These are phyloP conservation scores for Tetraodon nigroviridis DNA, from an alignment of 2,113 vertebrate species.

Conservation along the genomic window DNA sequence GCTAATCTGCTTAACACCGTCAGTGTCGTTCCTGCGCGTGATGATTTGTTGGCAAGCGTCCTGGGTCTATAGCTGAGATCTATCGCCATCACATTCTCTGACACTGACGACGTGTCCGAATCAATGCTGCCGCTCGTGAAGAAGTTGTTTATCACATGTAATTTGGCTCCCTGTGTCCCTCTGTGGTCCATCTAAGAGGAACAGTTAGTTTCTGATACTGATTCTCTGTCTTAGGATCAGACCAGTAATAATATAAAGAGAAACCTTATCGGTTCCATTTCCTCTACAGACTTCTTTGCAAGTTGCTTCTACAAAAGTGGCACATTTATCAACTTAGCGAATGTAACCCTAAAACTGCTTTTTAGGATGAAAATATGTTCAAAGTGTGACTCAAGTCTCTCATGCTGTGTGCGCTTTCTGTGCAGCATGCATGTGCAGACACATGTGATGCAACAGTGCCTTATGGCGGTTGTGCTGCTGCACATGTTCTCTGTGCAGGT, in stretches of 20 bases:
- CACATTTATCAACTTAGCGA: too few relatives aligned
- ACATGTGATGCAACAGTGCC: constrained; percentile 52
- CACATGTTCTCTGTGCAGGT: constrained; percentile 19
- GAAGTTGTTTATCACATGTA: constrained; percentile 61
- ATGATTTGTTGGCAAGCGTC: constrained; percentile 57
- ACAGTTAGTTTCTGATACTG: constrained; percentile 52
- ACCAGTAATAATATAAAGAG: too few relatives aligned
- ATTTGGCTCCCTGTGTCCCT: constrained; percentile 51
- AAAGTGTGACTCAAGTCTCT: too few relatives aligned
- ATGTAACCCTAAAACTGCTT: too few relatives aligned
- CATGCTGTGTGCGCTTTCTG: too few relatives aligned
- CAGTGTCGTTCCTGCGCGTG: constrained; percentile 39
- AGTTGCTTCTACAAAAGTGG: too few relatives aligned
- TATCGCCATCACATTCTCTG: constrained; percentile 57
- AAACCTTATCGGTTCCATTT: too few relatives aligned
- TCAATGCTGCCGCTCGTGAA: constrained; percentile 51
- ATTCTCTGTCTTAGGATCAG: constrained; percentile 4
- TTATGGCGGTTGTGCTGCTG: constrained; percentile 43
- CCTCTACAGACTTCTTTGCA: too few relatives aligned
- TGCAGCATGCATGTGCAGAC: constrained; percentile 22
- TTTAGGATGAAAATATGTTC: too few relatives aligned
- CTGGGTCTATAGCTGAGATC: constrained; percentile 47
- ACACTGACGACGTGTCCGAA: constrained; percentile 40
- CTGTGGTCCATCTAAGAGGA: constrained; percentile 23
- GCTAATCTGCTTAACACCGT: constrained; percentile 53